These are phyloP conservation scores for Venturia canescens DNA, from an alignment of 1,140 invertebrate genomes.

Conservation along the genomic window DNA sequence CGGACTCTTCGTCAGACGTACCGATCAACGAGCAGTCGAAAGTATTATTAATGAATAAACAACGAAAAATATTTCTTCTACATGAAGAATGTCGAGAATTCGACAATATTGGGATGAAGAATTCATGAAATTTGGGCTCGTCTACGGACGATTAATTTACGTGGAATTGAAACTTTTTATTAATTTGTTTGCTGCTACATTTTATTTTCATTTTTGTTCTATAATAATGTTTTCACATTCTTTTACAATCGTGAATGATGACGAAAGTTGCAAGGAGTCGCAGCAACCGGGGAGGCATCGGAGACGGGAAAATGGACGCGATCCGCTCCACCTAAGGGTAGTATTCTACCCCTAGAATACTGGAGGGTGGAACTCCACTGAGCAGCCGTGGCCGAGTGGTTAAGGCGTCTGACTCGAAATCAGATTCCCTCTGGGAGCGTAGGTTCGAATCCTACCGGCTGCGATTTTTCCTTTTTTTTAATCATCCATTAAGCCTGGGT, in stretches of 20 bases:
- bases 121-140: background rate
- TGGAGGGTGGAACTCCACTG: slow-evolving; percentile 27
- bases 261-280: background rate
- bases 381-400: slow-evolving; percentile 79
- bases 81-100: background rate
- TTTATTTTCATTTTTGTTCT: background rate
- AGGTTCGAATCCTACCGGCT: slow-evolving; percentile 80
- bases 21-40: background rate
- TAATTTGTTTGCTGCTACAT: background rate
- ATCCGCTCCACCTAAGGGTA: slow-evolving; percentile 4
- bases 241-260: too few species aligned
- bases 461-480: slow-evolving; percentile 59
- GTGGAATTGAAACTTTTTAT: background rate
- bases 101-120: background rate
- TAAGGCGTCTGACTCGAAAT: slow-evolving; percentile 82
- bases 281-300: too few species aligned
- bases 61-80: background rate
- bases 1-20: background rate
- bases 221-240: too few species aligned
- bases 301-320: background rate
- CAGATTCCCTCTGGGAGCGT: slow-evolving; percentile 81
- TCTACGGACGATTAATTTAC: background rate
- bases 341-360: slow-evolving; percentile 45
- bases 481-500: too few species aligned
- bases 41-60: background rate